phyloP scores from a whole-genome alignment of 2,888 invertebrate species.

The Beris morrisii region DNA sequence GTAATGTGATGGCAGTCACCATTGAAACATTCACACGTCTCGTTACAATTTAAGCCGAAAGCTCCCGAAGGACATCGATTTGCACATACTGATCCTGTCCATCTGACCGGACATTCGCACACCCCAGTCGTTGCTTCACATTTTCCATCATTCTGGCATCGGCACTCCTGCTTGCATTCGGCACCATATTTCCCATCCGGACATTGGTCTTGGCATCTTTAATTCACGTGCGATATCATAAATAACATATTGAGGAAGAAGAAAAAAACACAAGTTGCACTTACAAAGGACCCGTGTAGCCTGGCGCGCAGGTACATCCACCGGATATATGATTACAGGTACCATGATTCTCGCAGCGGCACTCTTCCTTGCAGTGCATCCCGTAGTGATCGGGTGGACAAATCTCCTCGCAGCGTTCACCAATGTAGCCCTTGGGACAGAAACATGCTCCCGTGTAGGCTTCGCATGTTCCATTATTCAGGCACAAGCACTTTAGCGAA shows the following conservation, averaged over 20 bases:
- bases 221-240: slow-evolving; percentile 10
- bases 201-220: slow-evolving; percentile 68
- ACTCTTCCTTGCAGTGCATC: slow-evolving; percentile 70
- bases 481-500: slow-evolving; percentile 73
- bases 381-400: slow-evolving; percentile 72
- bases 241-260: not conserved
- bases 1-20: slow-evolving; percentile 72
- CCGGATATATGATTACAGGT: slow-evolving; percentile 75
- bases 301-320: slow-evolving; percentile 74
- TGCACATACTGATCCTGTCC: slow-evolving; percentile 77
- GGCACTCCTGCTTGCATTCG: slow-evolving; percentile 79
- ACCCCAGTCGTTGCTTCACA: slow-evolving; percentile 79
- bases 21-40: slow-evolving; percentile 68
- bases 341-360: slow-evolving; percentile 78
- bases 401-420: slow-evolving; percentile 68
- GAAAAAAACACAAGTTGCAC: slow-evolving; percentile 51
- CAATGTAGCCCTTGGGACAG: slow-evolving; percentile 78
- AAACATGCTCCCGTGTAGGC: slow-evolving; percentile 80
- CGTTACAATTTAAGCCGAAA: slow-evolving; percentile 69
- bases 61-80: slow-evolving; percentile 66
- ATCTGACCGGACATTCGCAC: slow-evolving; percentile 80
- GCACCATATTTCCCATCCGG: slow-evolving; percentile 83
- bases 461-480: slow-evolving; percentile 85
- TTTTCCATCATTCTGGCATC: slow-evolving; percentile 84
- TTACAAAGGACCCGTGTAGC: slow-evolving; percentile 84